These are phyloP conservation scores for Drosophila bocqueti DNA, from an alignment of 1,140 invertebrate genomes.

Conservation along the genomic window DNA sequence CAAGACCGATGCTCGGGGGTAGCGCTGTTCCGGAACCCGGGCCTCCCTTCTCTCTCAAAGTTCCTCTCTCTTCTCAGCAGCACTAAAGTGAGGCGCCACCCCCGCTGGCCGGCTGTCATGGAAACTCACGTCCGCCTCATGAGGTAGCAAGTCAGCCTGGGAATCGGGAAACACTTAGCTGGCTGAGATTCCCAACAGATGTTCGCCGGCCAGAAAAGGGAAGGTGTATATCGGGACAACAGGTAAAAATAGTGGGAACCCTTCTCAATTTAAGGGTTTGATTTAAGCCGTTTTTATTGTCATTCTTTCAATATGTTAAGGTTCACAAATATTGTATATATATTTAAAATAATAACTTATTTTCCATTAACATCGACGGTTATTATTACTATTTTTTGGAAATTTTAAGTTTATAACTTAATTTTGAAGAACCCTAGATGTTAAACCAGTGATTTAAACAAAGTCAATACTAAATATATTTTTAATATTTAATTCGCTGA, in stretches of 20 bases:
- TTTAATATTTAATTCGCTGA: too few relatives aligned
- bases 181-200: conserved; percentile 62
- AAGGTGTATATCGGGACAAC: neutral
- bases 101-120: conserved; percentile 1
- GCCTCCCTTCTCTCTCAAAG: conserved; percentile 12
- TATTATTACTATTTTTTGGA: too few relatives aligned
- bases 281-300: conserved; percentile 4
- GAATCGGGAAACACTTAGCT: conserved; percentile 16
- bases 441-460: too few relatives aligned
- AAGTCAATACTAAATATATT: too few relatives aligned
- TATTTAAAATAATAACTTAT: too few relatives aligned
- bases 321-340: neutral
- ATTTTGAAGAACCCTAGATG: too few relatives aligned
- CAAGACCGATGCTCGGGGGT: conserved; percentile 8
- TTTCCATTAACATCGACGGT: too few relatives aligned
- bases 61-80: conserved; percentile 31
- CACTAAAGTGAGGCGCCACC: conserved; percentile 3
- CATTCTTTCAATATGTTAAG: neutral
- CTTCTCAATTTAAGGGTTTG: neutral
- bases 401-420: too few relatives aligned
- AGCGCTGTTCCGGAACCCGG: neutral
- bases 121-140: conserved; percentile 10
- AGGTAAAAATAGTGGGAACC: conserved; percentile 57
- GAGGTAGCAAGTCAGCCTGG: conserved; percentile 15
- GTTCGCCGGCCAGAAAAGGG: conserved; percentile 16